Evolutionary conservation across 2,113 vertebrate genomes (phyloP).

Genomic region (Macrotus californicus): DNA sequence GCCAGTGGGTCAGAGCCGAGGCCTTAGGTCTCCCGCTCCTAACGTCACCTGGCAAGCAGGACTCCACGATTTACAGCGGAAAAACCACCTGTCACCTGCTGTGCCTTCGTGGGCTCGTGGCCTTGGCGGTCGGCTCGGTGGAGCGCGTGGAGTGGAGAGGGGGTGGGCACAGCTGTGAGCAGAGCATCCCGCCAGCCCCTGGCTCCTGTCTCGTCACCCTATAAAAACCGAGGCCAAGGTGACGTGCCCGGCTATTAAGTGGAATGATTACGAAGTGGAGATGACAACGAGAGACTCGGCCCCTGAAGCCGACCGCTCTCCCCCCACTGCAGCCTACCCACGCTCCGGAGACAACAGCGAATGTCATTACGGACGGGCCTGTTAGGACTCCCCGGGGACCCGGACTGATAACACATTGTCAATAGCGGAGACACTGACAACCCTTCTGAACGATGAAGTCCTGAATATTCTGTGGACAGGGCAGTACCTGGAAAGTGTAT

Average conservation of each 20-base stretch:
- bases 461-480: background rate
- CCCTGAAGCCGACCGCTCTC: background rate
- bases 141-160: fast-evolving
- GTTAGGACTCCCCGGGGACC: background rate
- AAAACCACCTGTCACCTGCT: fast-evolving
- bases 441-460: fast-evolving
- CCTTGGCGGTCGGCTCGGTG: fast-evolving
- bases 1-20: background rate
- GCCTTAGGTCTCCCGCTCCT: fast-evolving
- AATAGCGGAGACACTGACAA: background rate
- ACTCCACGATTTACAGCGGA: fast-evolving
- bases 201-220: background rate
- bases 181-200: fast-evolving
- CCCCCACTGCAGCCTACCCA: background rate
- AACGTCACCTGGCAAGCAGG: fast-evolving
- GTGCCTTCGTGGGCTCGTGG: fast-evolving
- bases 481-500: background rate
- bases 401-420: background rate
- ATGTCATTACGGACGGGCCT: background rate
- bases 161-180: background rate
- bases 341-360: background rate
- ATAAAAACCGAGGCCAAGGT: background rate
- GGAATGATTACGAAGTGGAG: background rate
- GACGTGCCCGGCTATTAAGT: background rate
- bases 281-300: background rate